These are phyloP conservation scores for Panzeria rudis DNA, from an alignment of 2,888 invertebrate species.

Conservation along the genomic window DNA sequence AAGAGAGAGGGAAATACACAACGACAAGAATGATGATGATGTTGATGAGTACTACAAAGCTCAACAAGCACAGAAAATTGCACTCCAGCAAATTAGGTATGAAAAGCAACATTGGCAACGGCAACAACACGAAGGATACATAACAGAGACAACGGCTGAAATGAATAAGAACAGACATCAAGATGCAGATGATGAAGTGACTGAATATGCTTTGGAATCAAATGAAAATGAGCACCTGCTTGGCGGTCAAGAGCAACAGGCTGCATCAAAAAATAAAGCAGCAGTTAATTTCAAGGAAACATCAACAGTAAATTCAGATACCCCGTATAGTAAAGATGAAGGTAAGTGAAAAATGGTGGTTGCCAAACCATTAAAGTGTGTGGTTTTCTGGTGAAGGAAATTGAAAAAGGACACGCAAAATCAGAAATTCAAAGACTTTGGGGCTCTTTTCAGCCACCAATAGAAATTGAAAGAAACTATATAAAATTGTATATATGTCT, in stretches of 20 bases:
- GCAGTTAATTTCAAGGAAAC: conserved; percentile 58
- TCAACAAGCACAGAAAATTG: conserved; percentile 73
- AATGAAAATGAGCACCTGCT: conserved; percentile 72
- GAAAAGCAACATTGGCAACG: conserved; percentile 29
- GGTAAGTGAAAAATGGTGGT: conserved; percentile 51
- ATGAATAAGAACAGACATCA: conserved; percentile 33
- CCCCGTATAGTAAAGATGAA: conserved; percentile 13
- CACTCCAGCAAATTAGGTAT: conserved; percentile 70
- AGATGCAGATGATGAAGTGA: conserved; percentile 24
- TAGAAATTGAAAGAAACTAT: conserved; percentile 4
- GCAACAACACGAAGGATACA: background rate
- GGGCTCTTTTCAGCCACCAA: background rate
- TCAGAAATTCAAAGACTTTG: conserved; percentile 25
- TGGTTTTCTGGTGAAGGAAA: conserved; percentile 34
- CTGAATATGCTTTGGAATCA: conserved; percentile 37
- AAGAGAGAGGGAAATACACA: conserved; percentile 13
- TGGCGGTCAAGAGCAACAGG: conserved; percentile 70
- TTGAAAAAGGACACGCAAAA: conserved; percentile 6
- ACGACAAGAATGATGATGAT: conserved; percentile 45
- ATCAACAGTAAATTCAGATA: conserved; percentile 47
- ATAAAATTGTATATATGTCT: too few species aligned
- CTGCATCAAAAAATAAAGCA: conserved; percentile 30
- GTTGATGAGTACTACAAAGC: conserved; percentile 65
- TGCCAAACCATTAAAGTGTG: conserved; percentile 33
- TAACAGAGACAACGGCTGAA: conserved; percentile 9